Conservation (phyloP, 2,797 vertebrate genomes). For the Limnodromus scolopaceus region DNA sequence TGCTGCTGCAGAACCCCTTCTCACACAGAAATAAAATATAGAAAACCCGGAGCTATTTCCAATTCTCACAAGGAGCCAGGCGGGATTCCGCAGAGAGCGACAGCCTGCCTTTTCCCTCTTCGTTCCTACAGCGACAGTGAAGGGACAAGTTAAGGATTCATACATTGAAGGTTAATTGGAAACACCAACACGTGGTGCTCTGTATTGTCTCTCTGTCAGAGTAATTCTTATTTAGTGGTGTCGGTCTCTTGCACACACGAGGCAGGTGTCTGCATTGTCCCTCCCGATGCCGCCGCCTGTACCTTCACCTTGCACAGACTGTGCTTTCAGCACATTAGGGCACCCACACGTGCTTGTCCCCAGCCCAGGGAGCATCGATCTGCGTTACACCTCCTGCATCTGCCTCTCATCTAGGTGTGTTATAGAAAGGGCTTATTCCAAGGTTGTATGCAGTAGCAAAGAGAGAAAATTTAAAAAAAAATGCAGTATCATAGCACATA, state of each 20-base stretch:
- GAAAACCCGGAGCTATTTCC: neutral
- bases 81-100: neutral
- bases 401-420: neutral
- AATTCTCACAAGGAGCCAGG: neutral
- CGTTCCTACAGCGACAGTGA: neutral
- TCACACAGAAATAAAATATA: neutral
- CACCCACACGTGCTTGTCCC: neutral
- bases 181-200: neutral
- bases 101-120: neutral
- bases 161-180: neutral
- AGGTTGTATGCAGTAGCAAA: neutral
- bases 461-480: neutral
- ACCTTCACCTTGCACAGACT: neutral
- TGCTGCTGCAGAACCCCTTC: neutral
- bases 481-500: neutral
- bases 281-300: neutral
- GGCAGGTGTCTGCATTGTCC: neutral
- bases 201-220: neutral
- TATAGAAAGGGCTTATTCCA: neutral
- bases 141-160: neutral
- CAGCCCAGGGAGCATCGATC: neutral
- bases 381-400: neutral
- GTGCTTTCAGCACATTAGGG: neutral
- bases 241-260: fast-evolving
- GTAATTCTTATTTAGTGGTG: neutral